Conservation (phyloP, 2,888 invertebrate species). For the Dryomyza anilis region DNA sequence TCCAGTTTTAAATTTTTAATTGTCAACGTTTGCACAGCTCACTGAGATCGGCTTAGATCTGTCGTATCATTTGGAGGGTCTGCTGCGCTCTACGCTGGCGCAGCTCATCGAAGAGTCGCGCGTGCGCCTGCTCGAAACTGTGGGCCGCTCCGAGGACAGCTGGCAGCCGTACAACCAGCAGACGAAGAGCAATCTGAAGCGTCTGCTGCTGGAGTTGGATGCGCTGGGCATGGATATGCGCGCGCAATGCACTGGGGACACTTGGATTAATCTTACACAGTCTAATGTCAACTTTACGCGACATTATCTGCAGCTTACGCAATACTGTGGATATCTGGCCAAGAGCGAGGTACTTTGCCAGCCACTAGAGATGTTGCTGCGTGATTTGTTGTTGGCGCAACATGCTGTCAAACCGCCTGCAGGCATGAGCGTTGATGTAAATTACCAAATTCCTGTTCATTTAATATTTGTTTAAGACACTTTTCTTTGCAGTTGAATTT, state of each 20-base stretch:
- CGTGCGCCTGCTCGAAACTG: slow-evolving; percentile 55
- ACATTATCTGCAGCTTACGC: slow-evolving; percentile 56
- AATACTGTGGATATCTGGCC: slow-evolving; percentile 57
- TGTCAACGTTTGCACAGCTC: slow-evolving; percentile 46
- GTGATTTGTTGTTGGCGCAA: slow-evolving; percentile 56
- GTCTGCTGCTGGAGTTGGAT: slow-evolving; percentile 55
- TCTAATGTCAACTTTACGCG: slow-evolving; percentile 58
- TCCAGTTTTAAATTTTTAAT: neutral
- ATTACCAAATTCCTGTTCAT: slow-evolving; percentile 24
- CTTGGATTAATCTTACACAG: slow-evolving; percentile 60
- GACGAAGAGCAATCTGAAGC: slow-evolving; percentile 58
- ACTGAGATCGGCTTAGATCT: slow-evolving; percentile 84
- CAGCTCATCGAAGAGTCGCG: slow-evolving; percentile 59
- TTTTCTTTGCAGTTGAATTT: slow-evolving; percentile 57
- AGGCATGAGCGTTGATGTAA: slow-evolving; percentile 57
- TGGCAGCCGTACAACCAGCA: slow-evolving; percentile 61
- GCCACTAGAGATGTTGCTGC: slow-evolving; percentile 51
- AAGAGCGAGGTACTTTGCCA: slow-evolving; percentile 56
- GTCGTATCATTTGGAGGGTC: slow-evolving; percentile 87
- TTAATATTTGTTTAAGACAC: too few relatives aligned
- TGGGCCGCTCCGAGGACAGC: slow-evolving; percentile 59
- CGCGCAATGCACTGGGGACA: slow-evolving; percentile 58
- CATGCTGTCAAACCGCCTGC: slow-evolving; percentile 55
- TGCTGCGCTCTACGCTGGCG: slow-evolving; percentile 72
- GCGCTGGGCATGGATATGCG: slow-evolving; percentile 57